Evolutionary conservation across 2,113 vertebrate genomes (phyloP), one percentile per base, ranked within the genome.

Genomic region (Platysteira castanea): DNA sequence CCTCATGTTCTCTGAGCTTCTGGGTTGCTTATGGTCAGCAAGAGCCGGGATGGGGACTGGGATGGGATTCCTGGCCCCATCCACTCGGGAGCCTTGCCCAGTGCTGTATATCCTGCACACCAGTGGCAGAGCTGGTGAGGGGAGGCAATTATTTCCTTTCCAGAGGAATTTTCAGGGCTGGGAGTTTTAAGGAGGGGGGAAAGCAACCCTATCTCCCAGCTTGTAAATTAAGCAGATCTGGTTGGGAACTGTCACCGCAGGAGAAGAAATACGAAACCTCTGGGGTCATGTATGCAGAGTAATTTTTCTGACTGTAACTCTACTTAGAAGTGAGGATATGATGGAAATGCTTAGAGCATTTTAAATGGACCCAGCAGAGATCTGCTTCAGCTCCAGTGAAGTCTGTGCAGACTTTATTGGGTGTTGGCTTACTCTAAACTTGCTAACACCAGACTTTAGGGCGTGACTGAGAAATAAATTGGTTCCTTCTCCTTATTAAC

Each of bases 241-340:
- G 86, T 90, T 54, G 9, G 47, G 88, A 96, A 70, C 84, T 97
- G 89, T 96, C 97, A 95, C 81, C 0, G 9, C 85, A 82, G 80
- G 89, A 96, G 92, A 95, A 93, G 44, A 97, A 96, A 93, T 94
- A 96, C 83, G 88, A 76, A 97, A 84, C 80, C 88, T 97, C 93
- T 86, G 92, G 46, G 77, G 94, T 93, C 84, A 64, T 74, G 94
- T 96, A 88, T 94, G 95, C 91, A 91, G 94, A 97, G 96, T 97
- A 97, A 96, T 95, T 97, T 97, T 95, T 96, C 95, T 97, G 96
- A 93, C 91, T 97, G 73, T 94, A 96, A 92, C 94, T 96, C 87
- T 92, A 78, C 84, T 98, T 96, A 97, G 97, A 97, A 97, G 96
- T 96, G 94, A 97, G 96, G 97, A 89, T 96, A 67, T 78, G 93